These are phyloP conservation scores for Drosophila kanekoi DNA, from an alignment of 2,888 invertebrate species.

Conservation along the genomic window DNA sequence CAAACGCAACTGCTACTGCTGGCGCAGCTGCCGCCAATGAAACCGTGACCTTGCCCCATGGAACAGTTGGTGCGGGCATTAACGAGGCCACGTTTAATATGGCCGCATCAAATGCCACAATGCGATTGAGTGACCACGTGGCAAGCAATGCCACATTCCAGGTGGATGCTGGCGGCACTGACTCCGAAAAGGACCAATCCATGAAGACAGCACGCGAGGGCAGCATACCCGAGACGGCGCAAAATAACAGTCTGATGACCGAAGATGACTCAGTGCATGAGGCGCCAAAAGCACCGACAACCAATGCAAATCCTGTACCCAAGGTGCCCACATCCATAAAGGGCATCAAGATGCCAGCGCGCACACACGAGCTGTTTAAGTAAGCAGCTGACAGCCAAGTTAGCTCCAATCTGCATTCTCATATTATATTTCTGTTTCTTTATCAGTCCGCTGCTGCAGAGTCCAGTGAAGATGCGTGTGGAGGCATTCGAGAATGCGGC, in stretches of 20 bases:
- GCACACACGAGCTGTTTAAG: conserved; percentile 85
- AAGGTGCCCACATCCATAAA: conserved; percentile 53
- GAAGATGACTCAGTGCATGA: conserved; percentile 82
- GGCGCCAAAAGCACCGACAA: conserved; percentile 4
- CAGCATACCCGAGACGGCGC: conserved; percentile 48
- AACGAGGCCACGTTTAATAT: conserved; percentile 33
- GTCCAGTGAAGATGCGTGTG: conserved; percentile 87
- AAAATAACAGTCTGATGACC: conserved; percentile 80
- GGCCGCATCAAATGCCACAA: conserved; percentile 31
- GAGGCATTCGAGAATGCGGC: conserved; percentile 87
- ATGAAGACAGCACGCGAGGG: conserved; percentile 73
- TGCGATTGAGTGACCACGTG: conserved; percentile 19
- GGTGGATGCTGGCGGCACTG: conserved; percentile 21
- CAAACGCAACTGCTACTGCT: conserved; percentile 1
- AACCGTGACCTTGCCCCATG: conserved; percentile 50
- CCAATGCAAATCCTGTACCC: conserved; percentile 22
- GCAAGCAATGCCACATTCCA: conserved; percentile 58
- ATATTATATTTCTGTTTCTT: conserved; percentile 72
- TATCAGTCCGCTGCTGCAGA: conserved; percentile 87
- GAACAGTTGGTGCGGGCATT: conserved; percentile 48
- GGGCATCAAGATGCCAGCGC: conserved; percentile 69
- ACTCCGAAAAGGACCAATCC: conserved; percentile 51
- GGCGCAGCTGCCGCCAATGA: conserved; percentile 42
- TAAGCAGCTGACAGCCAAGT: conserved; percentile 48
- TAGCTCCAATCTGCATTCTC: background rate